A percentile compares a stretch with the other conserved stretches of the same genome.
Evolutionary conservation across 2,888 invertebrate genomes (phyloP).

Genomic region (Pteria penguin): DNA sequence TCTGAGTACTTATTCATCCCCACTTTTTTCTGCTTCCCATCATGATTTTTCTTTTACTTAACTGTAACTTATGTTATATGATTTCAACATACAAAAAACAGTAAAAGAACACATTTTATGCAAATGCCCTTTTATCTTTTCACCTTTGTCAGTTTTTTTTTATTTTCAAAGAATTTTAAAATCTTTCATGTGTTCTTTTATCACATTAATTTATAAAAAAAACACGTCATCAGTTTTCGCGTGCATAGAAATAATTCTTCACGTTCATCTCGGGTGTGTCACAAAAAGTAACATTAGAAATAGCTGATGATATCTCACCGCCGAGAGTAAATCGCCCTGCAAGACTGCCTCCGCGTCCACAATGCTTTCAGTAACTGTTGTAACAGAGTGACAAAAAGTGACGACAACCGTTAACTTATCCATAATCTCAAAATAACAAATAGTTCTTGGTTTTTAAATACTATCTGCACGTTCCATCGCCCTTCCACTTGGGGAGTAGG

Average conservation of each 20-base stretch:
- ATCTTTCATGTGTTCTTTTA: too few species aligned
- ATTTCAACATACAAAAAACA: not conserved
- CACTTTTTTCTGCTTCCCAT: too few species aligned
- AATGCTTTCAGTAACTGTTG: not conserved
- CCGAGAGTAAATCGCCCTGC: not conserved
- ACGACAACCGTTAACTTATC: not conserved
- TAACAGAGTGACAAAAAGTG: not conserved
- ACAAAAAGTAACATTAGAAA: not conserved
- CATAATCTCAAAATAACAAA: not conserved
- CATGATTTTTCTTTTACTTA: too few species aligned
- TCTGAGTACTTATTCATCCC: too few species aligned
- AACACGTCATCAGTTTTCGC: not conserved
- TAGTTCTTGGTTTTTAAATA: not conserved
- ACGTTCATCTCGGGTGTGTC: not conserved
- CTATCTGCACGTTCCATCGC: not conserved
- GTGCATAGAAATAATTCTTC: not conserved
- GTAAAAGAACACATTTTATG: not conserved
- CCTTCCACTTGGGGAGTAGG: not conserved
- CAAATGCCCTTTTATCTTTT: not conserved
- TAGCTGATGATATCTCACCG: not conserved
- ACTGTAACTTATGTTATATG: too few species aligned
- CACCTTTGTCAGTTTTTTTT: not conserved
- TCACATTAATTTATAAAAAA: too few species aligned
- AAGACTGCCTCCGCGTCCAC: too few species aligned
- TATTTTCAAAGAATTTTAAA: not conserved